Base-by-base conservation (phyloP, 2,888 invertebrate species). In the Nymphalis c-album region DNA sequence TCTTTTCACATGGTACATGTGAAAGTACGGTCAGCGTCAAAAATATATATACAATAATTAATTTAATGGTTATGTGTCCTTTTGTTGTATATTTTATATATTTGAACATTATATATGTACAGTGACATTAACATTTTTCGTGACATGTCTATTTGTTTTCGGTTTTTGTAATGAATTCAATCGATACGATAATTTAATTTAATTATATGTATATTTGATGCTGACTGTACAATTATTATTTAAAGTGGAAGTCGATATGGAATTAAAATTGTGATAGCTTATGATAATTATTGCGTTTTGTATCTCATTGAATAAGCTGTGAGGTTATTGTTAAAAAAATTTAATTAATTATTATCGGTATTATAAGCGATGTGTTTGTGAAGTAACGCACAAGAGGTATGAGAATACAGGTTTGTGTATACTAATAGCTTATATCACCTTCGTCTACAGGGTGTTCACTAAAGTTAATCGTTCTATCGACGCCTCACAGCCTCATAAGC, bases 401-500 rank as follows among this genome's bases (percentile, higher is more conserved):
- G 61, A 40, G 35, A 67, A 57, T 64, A 64, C 64, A 64, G 61
- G 61, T 64, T 67, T 67, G 64, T 64, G 61, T 67, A 70, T 64
- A 67, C 64, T 70, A 67, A 64, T 67, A 67, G 45, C 60, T 50
- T 59, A 50, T 35, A 60, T 45, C 26, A 64, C 63, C 58, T 61
- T 59, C 45, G 51, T 58, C 57, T 67, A 64, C 70, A 70, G 70
- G 70, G 64, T 70, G 70, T 70, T 64, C 51, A 51, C 51, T 51
- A 51, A 51, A 51, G 22, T 51, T 26, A 51, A 40, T 58, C 47
- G 40, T 60, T 46, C 45, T 22, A 53, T 22, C 31, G 59, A 60
- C 65, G 66, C 57, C 69, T 70, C 71, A 67, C 70, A 70, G 67
- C 64, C 71, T 72, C 78, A 74, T 77, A 77, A 79, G 80, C 80